phyloP scores from a whole-genome alignment of 1,140 invertebrate species.

The Vanessa atalanta region DNA sequence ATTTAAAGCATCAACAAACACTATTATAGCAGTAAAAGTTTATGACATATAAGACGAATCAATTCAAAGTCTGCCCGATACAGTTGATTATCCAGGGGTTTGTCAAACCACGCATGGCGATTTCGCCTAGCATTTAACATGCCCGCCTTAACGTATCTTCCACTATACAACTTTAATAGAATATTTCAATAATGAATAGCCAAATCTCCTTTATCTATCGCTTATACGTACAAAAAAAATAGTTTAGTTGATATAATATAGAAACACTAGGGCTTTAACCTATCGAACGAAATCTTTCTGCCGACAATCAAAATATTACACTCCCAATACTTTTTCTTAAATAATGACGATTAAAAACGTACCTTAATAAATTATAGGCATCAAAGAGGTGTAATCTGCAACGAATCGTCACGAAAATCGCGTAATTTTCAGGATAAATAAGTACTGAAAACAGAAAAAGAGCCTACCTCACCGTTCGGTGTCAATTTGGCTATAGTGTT shows the following conservation, averaged over 20 bases:
- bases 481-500: conserved; percentile 69
- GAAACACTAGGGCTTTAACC: conserved; percentile 69
- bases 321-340: conserved; percentile 15
- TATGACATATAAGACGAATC: conserved; percentile 10
- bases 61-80: conserved; percentile 2
- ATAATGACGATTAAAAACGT: conserved; percentile 42
- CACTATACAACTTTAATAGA: not conserved
- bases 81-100: conserved; percentile 32
- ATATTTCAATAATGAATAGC: not conserved
- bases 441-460: conserved; percentile 81
- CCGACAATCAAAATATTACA: conserved; percentile 68
- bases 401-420: conserved; percentile 68
- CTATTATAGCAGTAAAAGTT: no score
- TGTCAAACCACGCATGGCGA: conserved; percentile 74
- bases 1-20: no score
- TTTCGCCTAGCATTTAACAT: conserved; percentile 27
- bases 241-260: conserved; percentile 36
- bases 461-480: conserved; percentile 79
- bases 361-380: conserved; percentile 79
- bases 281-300: conserved; percentile 64
- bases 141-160: not conserved
- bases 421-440: conserved; percentile 78
- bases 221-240: conserved; percentile 12
- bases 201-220: not conserved
- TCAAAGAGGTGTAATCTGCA: conserved; percentile 69